Evolutionary conservation across 2,113 vertebrate species (phyloP).

Genomic region (Engraulis encrasicolus): DNA sequence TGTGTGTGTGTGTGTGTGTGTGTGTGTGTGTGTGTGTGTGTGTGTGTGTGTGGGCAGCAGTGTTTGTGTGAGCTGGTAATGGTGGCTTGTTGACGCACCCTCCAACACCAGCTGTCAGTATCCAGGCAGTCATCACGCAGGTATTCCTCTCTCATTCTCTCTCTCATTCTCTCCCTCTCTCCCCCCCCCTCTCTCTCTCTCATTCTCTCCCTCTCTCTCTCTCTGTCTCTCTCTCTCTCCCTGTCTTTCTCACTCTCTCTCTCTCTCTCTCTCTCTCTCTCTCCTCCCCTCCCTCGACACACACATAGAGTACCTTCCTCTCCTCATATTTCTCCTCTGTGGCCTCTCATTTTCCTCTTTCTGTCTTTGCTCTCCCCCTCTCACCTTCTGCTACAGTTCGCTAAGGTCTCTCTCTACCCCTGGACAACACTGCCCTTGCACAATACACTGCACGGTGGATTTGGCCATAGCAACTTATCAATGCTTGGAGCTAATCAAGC

Average conservation of each 20-base stretch:
- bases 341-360: background rate
- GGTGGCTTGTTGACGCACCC: background rate
- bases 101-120: constrained; percentile 72
- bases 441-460: background rate
- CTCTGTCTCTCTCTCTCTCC: background rate
- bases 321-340: too few species aligned
- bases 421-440: background rate
- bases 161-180: background rate
- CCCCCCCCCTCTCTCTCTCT: background rate
- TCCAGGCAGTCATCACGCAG: constrained; percentile 55
- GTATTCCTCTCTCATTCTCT: constrained; percentile 8
- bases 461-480: background rate
- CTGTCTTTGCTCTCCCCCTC: too few species aligned
- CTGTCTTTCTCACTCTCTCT: background rate
- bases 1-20: background rate
- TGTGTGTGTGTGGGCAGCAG: constrained; percentile 23
- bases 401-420: background rate
- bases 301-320: too few species aligned
- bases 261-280: background rate
- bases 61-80: constrained; percentile 34
- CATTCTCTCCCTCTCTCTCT: background rate
- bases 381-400: background rate
- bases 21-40: background rate
- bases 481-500: background rate
- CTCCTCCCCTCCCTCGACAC: too few species aligned